Percentiles rank a stretch among this genome's conserved stretches.
These are phyloP conservation scores for Dimorphilus gyrociliatus DNA, from an alignment of 2,888 invertebrate species.

Conservation along the genomic window DNA sequence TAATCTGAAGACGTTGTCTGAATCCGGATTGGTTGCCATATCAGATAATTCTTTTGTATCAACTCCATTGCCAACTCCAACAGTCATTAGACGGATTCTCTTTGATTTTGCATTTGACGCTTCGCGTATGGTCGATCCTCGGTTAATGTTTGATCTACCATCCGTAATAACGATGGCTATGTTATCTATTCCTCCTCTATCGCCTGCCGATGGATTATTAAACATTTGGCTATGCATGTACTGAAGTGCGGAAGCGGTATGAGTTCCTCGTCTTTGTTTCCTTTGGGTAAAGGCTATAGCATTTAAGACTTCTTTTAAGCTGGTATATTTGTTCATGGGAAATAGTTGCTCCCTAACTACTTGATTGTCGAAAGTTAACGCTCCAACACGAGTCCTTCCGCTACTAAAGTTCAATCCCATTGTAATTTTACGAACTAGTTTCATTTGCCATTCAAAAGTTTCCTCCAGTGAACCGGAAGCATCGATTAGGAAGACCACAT, in stretches of 20 bases:
- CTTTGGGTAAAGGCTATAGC: slow-evolving; percentile 22
- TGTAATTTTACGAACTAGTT: slow-evolving; percentile 8
- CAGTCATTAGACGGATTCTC: slow-evolving; percentile 17
- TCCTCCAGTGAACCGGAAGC: slow-evolving; percentile 11
- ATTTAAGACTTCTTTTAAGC: slow-evolving; percentile 14
- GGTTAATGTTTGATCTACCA: no score
- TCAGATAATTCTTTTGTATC: no score
- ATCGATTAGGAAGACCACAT: slow-evolving; percentile 13
- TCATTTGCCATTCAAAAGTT: slow-evolving; percentile 7
- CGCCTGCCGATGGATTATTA: no score
- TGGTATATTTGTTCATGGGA: slow-evolving; percentile 15
- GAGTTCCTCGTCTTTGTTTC: slow-evolving; percentile 22
- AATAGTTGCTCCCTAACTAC: slow-evolving; percentile 15
- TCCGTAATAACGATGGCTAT: no score
- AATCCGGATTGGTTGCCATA: no score
- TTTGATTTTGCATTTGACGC: no score
- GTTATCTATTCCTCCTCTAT: no score
- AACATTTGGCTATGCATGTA: no score
- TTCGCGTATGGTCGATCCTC: no score
- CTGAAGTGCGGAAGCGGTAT: slow-evolving; percentile 19
- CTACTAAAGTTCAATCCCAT: slow-evolving; percentile 10
- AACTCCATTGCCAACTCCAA: slow-evolving; percentile 14
- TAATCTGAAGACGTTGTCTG: no score
- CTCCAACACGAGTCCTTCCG: slow-evolving; percentile 9
- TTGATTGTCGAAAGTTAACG: slow-evolving; percentile 16